Conservation (phyloP, 2,888 invertebrate species). For the Gortyna flavago region DNA sequence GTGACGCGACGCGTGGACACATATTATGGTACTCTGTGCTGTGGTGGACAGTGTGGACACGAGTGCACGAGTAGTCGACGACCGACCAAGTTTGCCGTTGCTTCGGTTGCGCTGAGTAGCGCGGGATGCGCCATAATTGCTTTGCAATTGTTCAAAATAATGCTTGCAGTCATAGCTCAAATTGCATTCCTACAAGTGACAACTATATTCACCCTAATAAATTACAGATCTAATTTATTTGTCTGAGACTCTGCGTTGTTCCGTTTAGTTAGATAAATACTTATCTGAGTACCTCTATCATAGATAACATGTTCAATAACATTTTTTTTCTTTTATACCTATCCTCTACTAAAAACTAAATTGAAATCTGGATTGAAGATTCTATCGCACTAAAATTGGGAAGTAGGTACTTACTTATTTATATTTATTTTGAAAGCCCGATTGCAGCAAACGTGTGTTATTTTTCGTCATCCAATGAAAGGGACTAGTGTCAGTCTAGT, state of each 20-base stretch:
- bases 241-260: neutral
- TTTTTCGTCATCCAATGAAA: neutral
- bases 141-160: constrained; percentile 65
- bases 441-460: neutral
- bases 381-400: neutral
- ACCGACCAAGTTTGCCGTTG: constrained; percentile 36
- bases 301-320: neutral
- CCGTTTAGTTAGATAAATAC: constrained; percentile 5
- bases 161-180: constrained; percentile 28
- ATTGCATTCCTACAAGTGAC: constrained; percentile 14
- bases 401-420: neutral
- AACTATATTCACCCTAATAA: neutral
- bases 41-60: no score
- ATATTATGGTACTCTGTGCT: no score
- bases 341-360: neutral
- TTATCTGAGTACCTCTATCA: no score
- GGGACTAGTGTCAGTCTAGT: neutral
- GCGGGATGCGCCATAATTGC: constrained; percentile 36
- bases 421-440: neutral
- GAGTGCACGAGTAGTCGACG: constrained; percentile 7
- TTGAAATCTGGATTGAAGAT: neutral
- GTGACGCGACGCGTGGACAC: neutral
- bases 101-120: constrained; percentile 37
- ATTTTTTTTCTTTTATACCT: neutral
- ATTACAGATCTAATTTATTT: constrained; percentile 15